Base-by-base conservation (phyloP, 2,888 invertebrate genomes). In the Vannuccia rotundouncinata region DNA sequence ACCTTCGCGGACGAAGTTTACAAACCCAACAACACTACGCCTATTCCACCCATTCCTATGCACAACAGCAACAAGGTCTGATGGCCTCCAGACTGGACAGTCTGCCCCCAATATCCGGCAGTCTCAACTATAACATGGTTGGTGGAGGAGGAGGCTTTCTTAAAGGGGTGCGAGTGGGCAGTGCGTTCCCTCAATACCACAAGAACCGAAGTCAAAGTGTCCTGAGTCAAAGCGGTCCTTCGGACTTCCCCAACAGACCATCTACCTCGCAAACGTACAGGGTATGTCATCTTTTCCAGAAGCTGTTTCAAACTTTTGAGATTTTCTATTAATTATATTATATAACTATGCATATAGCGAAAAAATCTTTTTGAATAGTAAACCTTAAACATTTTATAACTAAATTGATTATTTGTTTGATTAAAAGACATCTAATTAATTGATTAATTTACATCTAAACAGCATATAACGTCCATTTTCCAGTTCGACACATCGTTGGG, bases 161-260 rank as follows among this genome's bases (percentile, higher is more conserved):
- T 2, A 66, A 66, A 27, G 66, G 66, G 66, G 25, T 66, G 66
- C 10, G 66, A 2, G 66, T 66, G 66, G 66, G 66, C 17, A 66
- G 66, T 66, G 66, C 66, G 22, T 17, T 66, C 22, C 66, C 66
- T 2, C 66, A 66, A 27, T 66, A 66, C 66, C 66, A 66, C 66
- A 66, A 66, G 66, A 66, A 22, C 66, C 10, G 66, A 27, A 66
- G 66, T 66, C 66, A 66, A 5, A 66, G 66, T 66, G 66, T 66
- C 22, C 66, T 66, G 10, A 66, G 66, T 66, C 66, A 66, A 22
- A 66, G 66, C 25, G 66, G 66, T 5, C 66, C 66, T 66, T 66
- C 66, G 2, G 66, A 66, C 66, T 66, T 5, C 66, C 22, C 66
- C 10, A 66, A 66, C 25, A 17, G 66, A 22, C 66, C 66, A 5